Conservation (phyloP, 92 coral and sea anemone genomes). For the Blastomussa wellsi region DNA sequence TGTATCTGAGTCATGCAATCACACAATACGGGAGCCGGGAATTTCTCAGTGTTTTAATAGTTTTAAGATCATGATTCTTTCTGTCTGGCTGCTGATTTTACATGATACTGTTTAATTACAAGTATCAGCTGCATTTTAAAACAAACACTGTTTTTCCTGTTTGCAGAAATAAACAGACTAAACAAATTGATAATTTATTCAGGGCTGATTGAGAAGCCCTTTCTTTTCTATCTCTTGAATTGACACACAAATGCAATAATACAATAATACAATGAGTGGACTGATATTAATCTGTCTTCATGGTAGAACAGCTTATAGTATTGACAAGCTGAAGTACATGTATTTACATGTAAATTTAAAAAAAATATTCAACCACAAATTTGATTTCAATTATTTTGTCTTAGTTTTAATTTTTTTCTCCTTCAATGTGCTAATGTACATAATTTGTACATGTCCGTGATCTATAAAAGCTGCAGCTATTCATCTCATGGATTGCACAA, state of each 20-base stretch:
- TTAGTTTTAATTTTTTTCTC: too few species aligned
- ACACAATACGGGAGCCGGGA: background rate
- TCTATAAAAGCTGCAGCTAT: too few species aligned
- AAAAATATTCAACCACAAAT: too few species aligned
- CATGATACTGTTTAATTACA: background rate
- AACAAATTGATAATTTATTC: slow-evolving; percentile 10
- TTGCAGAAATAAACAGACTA: slow-evolving; percentile 1
- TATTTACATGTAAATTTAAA: too few species aligned
- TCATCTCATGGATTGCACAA: too few species aligned
- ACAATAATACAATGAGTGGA: background rate
- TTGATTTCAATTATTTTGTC: background rate
- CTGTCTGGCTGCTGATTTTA: background rate
- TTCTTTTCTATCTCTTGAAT: background rate
- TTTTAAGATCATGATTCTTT: background rate
- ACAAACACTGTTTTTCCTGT: slow-evolving; percentile 21
- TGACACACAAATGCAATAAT: background rate
- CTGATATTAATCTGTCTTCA: background rate
- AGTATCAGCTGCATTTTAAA: slow-evolving; percentile 10
- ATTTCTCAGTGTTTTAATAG: background rate
- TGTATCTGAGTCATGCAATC: background rate
- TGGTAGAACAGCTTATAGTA: background rate
- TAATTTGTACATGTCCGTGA: too few species aligned
- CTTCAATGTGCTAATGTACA: too few species aligned
- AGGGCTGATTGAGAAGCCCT: background rate
- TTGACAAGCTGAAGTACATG: background rate